Base-by-base conservation (phyloP, 2,888 invertebrate species). In the Oscheius sp. region DNA sequence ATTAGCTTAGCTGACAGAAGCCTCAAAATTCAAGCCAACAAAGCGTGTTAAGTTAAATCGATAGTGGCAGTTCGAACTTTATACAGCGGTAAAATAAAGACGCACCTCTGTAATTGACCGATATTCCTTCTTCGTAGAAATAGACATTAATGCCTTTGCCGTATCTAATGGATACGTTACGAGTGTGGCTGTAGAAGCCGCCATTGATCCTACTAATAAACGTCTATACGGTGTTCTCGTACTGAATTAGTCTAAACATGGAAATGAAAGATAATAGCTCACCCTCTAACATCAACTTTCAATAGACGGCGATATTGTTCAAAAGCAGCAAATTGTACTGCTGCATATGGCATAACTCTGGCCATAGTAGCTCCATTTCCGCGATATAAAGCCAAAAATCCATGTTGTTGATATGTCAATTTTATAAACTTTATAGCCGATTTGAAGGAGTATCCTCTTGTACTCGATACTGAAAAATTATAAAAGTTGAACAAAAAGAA, bases 301-400 rank as follows among this genome's bases (percentile, higher is more conserved):
- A 97, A 88, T 51, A 92, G 87, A 75, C 91, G 90, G 87, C 95
- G 95, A 92, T 93, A 97, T 87, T 98, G 96, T 88, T 98, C 98
- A 88, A 96, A 95, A 41, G 96, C 92, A 0, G 95, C 92, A 88
- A 96, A 98, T 89, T 99, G 97, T 78, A 97, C 92, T 47, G 97
- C 94, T 24, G 97, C 95, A 88, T 97, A 96, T 0, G 98, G 98
- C 61, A 96, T 90, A 72, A 98, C 95, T 67, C 97, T 90, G 17
- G 93, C 94, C 94, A 98, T 94, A 0, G 96, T 97, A 3, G 98
- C 98, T 76, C 94, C 94, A 90, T 98, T 99, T 2, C 98, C 98
- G 62, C 97, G 66, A 63, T 76, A 80, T 81, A 98, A 88, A 67
- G 94, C 92, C 12, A 91, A 77, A 59, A 93, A 88, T 1, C 98